Evolutionary conservation across 2,113 vertebrate genomes (phyloP).

Genomic region (Noctilio leporinus): DNA sequence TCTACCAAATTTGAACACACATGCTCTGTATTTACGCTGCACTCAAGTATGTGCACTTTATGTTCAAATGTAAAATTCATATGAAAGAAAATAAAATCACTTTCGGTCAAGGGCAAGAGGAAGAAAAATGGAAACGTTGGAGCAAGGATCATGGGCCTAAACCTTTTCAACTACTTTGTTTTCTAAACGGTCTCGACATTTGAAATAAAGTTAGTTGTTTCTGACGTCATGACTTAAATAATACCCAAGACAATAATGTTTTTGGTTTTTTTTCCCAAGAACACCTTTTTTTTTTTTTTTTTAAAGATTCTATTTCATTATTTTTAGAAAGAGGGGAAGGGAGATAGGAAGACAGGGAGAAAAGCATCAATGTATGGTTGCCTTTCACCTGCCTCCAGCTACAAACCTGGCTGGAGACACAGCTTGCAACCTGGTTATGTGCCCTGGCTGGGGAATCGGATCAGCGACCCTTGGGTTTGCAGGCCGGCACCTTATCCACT

Average conservation of each 20-base stretch:
- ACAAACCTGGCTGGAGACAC: no score
- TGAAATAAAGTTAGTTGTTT: neutral
- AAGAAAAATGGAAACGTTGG: neutral
- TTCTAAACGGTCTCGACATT: neutral
- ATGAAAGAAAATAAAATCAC: conserved; percentile 51
- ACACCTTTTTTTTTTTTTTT: no score
- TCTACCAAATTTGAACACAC: conserved; percentile 25
- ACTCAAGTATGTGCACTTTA: neutral
- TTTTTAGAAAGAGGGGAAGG: no score
- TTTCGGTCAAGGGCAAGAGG: neutral
- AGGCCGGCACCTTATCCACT: no score
- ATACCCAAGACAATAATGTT: neutral
- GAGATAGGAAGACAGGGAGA: no score
- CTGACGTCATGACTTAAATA: neutral
- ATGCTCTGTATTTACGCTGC: neutral
- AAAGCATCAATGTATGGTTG: no score
- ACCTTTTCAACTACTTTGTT: neutral
- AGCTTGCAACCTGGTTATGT: no score
- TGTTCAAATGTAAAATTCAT: conserved; percentile 40
- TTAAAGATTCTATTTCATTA: no score
- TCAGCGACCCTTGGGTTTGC: no score
- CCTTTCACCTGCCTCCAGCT: no score
- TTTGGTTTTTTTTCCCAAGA: neutral
- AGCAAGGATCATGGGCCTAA: neutral
- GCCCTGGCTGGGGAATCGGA: no score